These are phyloP conservation scores for Phrynosoma platyrhinos DNA, from an alignment of 2,113 vertebrate species.

Conservation along the genomic window DNA sequence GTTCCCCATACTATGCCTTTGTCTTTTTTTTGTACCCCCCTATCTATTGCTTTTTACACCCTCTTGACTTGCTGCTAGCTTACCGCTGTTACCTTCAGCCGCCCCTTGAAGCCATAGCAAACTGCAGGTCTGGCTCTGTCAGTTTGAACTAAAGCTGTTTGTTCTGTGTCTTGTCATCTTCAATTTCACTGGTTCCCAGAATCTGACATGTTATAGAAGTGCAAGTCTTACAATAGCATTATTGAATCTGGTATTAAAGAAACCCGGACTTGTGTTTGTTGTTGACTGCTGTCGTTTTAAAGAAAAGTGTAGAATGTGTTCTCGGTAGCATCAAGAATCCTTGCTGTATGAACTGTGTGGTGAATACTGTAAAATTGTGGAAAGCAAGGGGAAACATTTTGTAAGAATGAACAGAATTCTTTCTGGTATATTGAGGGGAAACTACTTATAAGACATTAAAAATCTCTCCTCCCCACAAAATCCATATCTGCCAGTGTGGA, in stretches of 20 bases:
- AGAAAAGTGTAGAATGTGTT: background rate
- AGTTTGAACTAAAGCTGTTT: background rate
- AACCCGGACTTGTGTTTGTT: background rate
- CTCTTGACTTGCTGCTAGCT: too few species aligned
- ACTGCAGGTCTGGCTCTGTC: too few species aligned
- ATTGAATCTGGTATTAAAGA: background rate
- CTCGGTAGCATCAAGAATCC: background rate
- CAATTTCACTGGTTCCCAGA: background rate
- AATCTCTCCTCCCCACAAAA: constrained; percentile 18
- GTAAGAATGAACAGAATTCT: constrained; percentile 47
- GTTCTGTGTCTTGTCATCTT: background rate
- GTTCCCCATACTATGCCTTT: background rate
- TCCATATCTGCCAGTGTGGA: constrained; percentile 46
- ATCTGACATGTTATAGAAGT: background rate
- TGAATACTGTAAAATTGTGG: constrained; percentile 45
- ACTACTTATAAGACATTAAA: constrained; percentile 15
- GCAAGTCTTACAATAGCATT: background rate
- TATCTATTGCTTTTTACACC: too few species aligned
- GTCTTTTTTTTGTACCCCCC: background rate
- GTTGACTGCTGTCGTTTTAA: background rate
- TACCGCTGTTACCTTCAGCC: background rate
- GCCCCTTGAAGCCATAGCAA: background rate
- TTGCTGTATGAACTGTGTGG: background rate
- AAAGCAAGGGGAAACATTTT: constrained; percentile 42
- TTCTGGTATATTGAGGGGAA: constrained; percentile 22